These are phyloP conservation scores for Liposcelis brunnea DNA, from an alignment of 2,888 invertebrate species.

Conservation along the genomic window DNA sequence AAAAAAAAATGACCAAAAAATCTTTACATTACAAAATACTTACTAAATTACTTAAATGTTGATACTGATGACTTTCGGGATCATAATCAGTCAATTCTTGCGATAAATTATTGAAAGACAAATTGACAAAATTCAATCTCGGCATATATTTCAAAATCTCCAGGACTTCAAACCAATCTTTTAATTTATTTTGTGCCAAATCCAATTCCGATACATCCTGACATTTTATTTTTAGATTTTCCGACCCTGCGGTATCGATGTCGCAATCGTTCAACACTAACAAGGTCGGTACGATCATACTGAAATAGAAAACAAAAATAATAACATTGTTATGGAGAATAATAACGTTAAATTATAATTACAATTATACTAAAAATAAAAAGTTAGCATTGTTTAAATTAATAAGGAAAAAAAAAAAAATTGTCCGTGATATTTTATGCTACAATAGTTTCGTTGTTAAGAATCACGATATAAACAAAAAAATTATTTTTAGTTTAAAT, in stretches of 20 bases:
- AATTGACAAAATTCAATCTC: conserved; percentile 72
- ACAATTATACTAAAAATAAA: not conserved
- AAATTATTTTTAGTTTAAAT: too few relatives aligned
- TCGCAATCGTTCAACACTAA: conserved; percentile 82
- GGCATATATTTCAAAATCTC: conserved; percentile 77
- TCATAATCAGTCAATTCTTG: conserved; percentile 35
- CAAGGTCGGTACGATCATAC: conserved; percentile 49
- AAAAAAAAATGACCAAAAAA: not conserved
- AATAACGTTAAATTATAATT: not conserved
- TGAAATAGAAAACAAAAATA: not conserved
- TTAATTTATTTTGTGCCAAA: conserved; percentile 62
- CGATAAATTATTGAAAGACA: conserved; percentile 74
- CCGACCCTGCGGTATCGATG: conserved; percentile 76
- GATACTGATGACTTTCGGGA: conserved; percentile 14
- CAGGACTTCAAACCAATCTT: conserved; percentile 42
- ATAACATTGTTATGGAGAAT: not conserved
- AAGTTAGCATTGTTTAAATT: too few relatives aligned
- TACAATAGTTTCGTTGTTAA: too few relatives aligned
- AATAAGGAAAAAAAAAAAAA: too few relatives aligned
- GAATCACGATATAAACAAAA: too few relatives aligned
- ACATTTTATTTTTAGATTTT: conserved; percentile 63
- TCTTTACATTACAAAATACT: not conserved
- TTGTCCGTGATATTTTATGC: too few relatives aligned
- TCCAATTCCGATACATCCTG: conserved; percentile 86
- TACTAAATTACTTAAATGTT: conserved; percentile 19